Conservation (phyloP, 64 coral and sea anemone species). For the Cladopsammia gracilis region DNA sequence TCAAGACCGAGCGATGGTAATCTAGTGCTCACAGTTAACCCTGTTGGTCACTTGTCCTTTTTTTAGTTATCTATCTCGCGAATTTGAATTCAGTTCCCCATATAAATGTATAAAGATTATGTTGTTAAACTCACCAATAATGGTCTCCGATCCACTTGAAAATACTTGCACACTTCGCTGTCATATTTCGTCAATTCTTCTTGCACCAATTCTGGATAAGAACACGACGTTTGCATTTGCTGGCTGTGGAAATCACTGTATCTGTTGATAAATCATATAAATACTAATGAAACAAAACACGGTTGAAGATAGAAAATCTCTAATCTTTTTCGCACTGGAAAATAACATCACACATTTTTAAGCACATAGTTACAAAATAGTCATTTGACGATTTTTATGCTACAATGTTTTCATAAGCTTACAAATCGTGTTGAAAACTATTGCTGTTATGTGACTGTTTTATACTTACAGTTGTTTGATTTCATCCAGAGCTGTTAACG, state of each 20-base stretch:
- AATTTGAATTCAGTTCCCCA: background rate
- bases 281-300: too few species aligned
- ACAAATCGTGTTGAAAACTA: background rate
- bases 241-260: conserved; percentile 75
- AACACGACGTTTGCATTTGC: conserved; percentile 61
- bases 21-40: too few species aligned
- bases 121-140: background rate
- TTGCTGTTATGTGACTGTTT: background rate
- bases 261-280: conserved; percentile 10
- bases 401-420: too few species aligned
- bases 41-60: too few species aligned
- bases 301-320: too few species aligned
- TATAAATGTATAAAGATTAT: background rate
- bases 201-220: conserved; percentile 61
- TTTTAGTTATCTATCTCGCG: background rate
- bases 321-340: too few species aligned
- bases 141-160: conserved; percentile 64
- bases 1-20: too few species aligned
- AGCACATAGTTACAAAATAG: too few species aligned
- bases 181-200: conserved; percentile 80
- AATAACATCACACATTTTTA: too few species aligned
- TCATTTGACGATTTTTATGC: too few species aligned
- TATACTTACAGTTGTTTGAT: conserved; percentile 84
- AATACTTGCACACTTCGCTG: conserved; percentile 77
- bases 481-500: conserved; percentile 69